Percentiles rank a stretch among this genome's conserved stretches.
phyloP scores from a whole-genome alignment of 2,797 vertebrate species.

The Enteromius radiatus region DNA sequence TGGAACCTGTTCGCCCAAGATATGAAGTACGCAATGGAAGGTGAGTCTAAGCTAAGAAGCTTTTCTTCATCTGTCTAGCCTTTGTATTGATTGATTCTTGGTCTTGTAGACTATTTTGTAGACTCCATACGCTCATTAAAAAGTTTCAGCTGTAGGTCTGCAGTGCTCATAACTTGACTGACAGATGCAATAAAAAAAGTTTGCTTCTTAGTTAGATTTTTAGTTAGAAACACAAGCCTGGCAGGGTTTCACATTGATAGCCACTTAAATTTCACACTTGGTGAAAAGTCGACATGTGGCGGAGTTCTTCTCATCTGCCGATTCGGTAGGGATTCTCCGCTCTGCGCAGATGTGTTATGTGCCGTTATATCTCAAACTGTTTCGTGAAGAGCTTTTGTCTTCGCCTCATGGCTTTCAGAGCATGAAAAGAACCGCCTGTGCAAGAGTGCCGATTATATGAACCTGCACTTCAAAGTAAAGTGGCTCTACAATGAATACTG shows the following conservation, averaged over 20 bases:
- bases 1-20: conserved; percentile 99
- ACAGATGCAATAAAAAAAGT: conserved; percentile 16
- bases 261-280: conserved; percentile 14
- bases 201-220: conserved; percentile 4
- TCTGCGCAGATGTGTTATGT: conserved; percentile 7
- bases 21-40: conserved; percentile 99
- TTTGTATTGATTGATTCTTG: background rate
- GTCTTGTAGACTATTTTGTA: background rate
- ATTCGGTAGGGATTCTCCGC: conserved; percentile 11
- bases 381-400: conserved; percentile 51
- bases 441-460: conserved; percentile 99
- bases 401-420: conserved; percentile 74
- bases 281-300: conserved; percentile 16
- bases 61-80: background rate
- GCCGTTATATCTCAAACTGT: conserved; percentile 14
- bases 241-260: conserved; percentile 17
- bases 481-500: conserved; percentile 99
- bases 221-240: background rate
- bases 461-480: conserved; percentile 99
- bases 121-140: background rate
- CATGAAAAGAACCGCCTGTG: conserved; percentile 97
- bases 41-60: conserved; percentile 74
- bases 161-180: conserved; percentile 20
- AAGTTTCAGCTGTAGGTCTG: background rate
- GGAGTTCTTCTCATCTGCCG: conserved; percentile 15